These are phyloP conservation scores for Chloropsis cyanopogon DNA, from an alignment of 2,113 vertebrate species.

Conservation along the genomic window DNA sequence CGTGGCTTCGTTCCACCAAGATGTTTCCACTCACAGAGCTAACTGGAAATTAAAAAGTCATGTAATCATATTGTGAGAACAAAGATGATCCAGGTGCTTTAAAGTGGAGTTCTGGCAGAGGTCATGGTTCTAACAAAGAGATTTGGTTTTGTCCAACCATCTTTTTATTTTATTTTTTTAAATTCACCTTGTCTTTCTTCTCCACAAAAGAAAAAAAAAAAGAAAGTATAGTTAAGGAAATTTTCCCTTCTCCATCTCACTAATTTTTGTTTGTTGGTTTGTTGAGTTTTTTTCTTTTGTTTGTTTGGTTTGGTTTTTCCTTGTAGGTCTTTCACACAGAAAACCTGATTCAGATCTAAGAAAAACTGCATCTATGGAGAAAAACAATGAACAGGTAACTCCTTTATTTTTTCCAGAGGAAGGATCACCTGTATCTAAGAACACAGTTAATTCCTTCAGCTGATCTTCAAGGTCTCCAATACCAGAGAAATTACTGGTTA, in stretches of 20 bases:
- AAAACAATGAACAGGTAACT: neutral
- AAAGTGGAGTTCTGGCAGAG: neutral
- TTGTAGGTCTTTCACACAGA: neutral
- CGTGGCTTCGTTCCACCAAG: neutral
- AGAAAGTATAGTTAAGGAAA: neutral
- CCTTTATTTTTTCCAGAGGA: neutral
- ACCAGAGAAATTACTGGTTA: neutral
- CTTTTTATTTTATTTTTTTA: neutral
- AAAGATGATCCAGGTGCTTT: neutral
- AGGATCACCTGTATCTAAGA: neutral
- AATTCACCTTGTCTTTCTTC: neutral
- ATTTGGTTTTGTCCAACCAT: neutral
- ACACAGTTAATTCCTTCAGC: neutral
- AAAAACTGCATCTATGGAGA: neutral
- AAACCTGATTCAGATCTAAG: neutral
- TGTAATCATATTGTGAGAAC: neutral
- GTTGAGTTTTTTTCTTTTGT: neutral
- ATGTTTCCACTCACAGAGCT: neutral
- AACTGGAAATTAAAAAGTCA: neutral
- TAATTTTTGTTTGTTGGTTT: neutral
- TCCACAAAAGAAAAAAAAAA: neutral
- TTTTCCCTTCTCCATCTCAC: neutral
- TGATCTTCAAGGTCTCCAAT: neutral
- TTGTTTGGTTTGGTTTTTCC: neutral
- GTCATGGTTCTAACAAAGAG: neutral